Conservation (phyloP, 2,888 invertebrate species). For the Marronus borbonicus region DNA sequence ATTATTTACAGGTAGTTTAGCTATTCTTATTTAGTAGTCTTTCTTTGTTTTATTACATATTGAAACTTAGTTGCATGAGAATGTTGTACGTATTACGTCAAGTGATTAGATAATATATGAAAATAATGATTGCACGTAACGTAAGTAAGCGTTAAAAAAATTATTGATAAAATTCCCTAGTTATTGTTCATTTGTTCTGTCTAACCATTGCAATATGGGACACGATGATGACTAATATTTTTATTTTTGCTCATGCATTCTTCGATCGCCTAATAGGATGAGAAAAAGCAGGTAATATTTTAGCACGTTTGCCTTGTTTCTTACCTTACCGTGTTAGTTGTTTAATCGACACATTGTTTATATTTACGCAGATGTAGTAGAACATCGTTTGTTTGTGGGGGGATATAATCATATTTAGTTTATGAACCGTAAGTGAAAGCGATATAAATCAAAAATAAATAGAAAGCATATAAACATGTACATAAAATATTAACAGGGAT, state of each 20-base stretch:
- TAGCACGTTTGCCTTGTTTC: neutral
- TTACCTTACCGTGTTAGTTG: neutral
- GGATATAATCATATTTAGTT: neutral
- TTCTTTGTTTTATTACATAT: too few relatives aligned
- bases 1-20: too few relatives aligned
- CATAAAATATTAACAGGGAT: too few relatives aligned
- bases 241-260: conserved; percentile 40
- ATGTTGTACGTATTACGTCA: too few relatives aligned
- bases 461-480: neutral
- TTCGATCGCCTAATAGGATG: conserved; percentile 24
- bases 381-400: neutral
- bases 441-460: neutral
- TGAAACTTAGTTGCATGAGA: too few relatives aligned
- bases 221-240: conserved; percentile 20
- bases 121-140: too few relatives aligned
- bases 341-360: conserved; percentile 14
- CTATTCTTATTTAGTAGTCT: too few relatives aligned
- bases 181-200: too few relatives aligned
- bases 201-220: neutral
- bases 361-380: neutral
- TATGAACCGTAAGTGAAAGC: conserved; percentile 7
- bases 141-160: too few relatives aligned
- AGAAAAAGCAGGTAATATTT: conserved; percentile 42
- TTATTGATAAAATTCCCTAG: too few relatives aligned
- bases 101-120: too few relatives aligned